A percentile compares a stretch with the other conserved stretches of the same genome.
Evolutionary conservation across 2,113 vertebrate species (phyloP).

Genomic region (Ailuropoda melanoleuca): DNA sequence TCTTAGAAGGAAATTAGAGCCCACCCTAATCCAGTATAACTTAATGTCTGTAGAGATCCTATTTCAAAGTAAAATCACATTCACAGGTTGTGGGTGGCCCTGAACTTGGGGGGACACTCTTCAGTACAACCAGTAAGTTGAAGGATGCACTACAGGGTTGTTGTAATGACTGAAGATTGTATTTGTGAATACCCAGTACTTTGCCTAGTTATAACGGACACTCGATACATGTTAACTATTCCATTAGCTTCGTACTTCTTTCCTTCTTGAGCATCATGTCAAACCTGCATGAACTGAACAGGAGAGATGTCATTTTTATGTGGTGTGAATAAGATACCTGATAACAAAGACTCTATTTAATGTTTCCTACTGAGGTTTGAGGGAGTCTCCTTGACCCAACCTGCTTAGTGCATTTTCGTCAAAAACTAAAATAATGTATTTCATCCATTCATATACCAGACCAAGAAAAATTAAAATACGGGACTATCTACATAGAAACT

Average conservation of each 20-base stretch:
- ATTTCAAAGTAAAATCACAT: neutral
- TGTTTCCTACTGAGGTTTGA: neutral
- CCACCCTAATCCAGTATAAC: neutral
- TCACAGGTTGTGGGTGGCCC: neutral
- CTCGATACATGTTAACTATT: neutral
- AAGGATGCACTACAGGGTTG: neutral
- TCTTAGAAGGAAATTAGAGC: neutral
- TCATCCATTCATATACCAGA: neutral
- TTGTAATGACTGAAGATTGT: neutral
- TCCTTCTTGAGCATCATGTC: neutral
- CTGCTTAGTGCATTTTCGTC: neutral
- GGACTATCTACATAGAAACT: neutral
- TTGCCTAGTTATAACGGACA: neutral
- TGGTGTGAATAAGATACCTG: neutral
- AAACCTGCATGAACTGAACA: neutral
- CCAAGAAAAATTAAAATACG: neutral
- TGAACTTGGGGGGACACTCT: too few relatives aligned
- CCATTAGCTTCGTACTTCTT: neutral
- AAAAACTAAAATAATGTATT: neutral
- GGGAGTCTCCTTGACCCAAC: neutral
- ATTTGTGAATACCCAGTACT: neutral
- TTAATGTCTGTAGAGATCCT: neutral
- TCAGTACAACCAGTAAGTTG: neutral
- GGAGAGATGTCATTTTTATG: conserved; percentile 1
- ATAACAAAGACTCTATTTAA: neutral